Percentiles rank a stretch among this genome's conserved stretches.
These are phyloP conservation scores for Cristatella mucedo DNA, from an alignment of 2,888 invertebrate species.

Conservation along the genomic window DNA sequence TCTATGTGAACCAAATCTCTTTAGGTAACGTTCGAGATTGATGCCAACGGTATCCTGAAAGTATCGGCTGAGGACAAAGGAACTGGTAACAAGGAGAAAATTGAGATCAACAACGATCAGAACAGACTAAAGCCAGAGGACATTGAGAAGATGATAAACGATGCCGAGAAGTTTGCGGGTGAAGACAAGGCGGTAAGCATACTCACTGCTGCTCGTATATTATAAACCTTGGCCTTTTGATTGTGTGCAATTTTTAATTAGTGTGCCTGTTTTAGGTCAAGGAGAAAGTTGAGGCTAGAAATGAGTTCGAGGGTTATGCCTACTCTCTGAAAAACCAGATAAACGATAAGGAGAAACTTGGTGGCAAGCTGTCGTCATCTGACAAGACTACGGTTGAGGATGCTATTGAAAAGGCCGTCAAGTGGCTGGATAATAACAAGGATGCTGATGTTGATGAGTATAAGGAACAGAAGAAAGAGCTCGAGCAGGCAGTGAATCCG, in stretches of 20 bases:
- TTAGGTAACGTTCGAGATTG: slow-evolving; percentile 43
- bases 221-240: neutral
- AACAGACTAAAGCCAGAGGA: slow-evolving; percentile 91
- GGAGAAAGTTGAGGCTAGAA: slow-evolving; percentile 78
- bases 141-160: slow-evolving; percentile 96
- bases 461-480: slow-evolving; percentile 79
- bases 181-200: slow-evolving; percentile 86
- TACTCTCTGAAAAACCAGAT: slow-evolving; percentile 95
- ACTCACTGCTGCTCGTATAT: neutral
- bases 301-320: slow-evolving; percentile 80
- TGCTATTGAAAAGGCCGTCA: slow-evolving; percentile 88
- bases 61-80: slow-evolving; percentile 96
- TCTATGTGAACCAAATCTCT: too few relatives aligned
- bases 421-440: slow-evolving; percentile 90
- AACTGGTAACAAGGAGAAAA: slow-evolving; percentile 94
- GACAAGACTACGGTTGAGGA: slow-evolving; percentile 85
- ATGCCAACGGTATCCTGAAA: slow-evolving; percentile 41
- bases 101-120: slow-evolving; percentile 95
- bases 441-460: slow-evolving; percentile 80
- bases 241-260: neutral
- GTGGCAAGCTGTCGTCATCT: slow-evolving; percentile 67
- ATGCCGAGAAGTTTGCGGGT: slow-evolving; percentile 95
- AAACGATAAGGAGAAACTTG: slow-evolving; percentile 87
- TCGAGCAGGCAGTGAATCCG: slow-evolving; percentile 87
- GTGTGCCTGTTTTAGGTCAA: slow-evolving; percentile 17